phyloP scores from a whole-genome alignment of 2,888 invertebrate species.

The Heliconius hortense region DNA sequence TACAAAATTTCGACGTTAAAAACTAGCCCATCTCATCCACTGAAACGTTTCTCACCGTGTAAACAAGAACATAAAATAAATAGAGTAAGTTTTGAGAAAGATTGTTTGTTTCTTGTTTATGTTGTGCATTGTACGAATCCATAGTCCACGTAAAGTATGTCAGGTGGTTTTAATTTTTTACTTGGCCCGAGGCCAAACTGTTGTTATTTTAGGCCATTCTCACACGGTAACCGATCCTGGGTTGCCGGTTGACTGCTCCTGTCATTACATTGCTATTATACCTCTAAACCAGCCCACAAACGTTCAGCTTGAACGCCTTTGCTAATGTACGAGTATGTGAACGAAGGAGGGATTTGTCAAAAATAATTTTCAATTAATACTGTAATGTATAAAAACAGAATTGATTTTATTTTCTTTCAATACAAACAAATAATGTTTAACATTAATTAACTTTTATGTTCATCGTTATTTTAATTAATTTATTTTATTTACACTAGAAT shows the following conservation, averaged over 20 bases:
- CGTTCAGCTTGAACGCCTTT: constrained; percentile 40
- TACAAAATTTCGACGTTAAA: constrained; percentile 9
- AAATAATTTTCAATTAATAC: constrained; percentile 1
- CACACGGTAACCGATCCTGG: constrained; percentile 34
- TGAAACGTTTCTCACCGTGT: constrained; percentile 27
- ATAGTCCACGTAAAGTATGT: constrained; percentile 46
- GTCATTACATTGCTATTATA: constrained; percentile 32
- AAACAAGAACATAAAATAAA: constrained; percentile 44
- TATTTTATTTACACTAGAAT: no score
- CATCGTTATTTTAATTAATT: no score
- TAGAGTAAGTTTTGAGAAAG: constrained; percentile 44
- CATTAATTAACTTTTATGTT: no score
- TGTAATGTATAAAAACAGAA: background rate
- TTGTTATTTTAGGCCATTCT: constrained; percentile 57
- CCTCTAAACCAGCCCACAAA: constrained; percentile 31
- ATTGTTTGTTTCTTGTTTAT: constrained; percentile 47
- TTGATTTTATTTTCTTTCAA: background rate
- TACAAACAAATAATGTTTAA: background rate
- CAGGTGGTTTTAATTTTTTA: constrained; percentile 60
- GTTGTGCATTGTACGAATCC: constrained; percentile 44
- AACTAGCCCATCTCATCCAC: constrained; percentile 4
- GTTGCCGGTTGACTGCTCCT: constrained; percentile 25
- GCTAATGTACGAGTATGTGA: constrained; percentile 10
- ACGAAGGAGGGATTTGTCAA: constrained; percentile 5
- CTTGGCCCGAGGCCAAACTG: constrained; percentile 59